phyloP scores from a whole-genome alignment of 2,888 invertebrate genomes.

The Ptychoptera contaminata region DNA sequence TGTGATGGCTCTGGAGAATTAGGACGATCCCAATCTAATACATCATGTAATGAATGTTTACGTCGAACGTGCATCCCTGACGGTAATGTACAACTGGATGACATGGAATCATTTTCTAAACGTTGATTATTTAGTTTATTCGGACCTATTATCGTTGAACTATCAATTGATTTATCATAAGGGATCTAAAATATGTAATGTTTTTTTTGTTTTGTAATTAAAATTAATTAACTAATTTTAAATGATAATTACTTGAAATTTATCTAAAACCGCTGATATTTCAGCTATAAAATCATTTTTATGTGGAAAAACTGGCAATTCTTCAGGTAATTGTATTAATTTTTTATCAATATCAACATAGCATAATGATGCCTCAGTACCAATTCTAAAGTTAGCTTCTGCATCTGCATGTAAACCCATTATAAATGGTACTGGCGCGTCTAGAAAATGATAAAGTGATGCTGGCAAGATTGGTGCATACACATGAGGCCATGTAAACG shows the following conservation, averaged over 20 bases:
- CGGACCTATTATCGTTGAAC: conserved; percentile 1
- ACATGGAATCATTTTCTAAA: conserved; percentile 46
- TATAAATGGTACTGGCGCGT: conserved; percentile 97
- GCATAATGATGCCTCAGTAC: conserved; percentile 77
- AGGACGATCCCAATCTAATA: conserved; percentile 47
- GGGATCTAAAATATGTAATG: conserved; percentile 17
- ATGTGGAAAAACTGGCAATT: conserved; percentile 85
- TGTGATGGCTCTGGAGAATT: conserved; percentile 24
- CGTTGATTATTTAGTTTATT: conserved; percentile 1
- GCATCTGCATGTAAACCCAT: conserved; percentile 72
- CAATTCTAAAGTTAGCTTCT: conserved; percentile 45
- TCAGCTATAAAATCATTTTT: conserved; percentile 75
- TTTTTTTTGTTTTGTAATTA: not conserved
- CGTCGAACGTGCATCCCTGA: conserved; percentile 29
- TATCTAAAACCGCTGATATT: conserved; percentile 56
- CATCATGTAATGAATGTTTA: conserved; percentile 68
- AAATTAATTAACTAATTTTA: not conserved
- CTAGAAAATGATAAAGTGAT: conserved; percentile 86
- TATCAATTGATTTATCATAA: conserved; percentile 21
- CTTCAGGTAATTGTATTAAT: conserved; percentile 86
- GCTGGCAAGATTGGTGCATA: conserved; percentile 97
- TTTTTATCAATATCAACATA: conserved; percentile 92
- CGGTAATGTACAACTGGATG: conserved; percentile 63
- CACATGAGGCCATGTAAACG: conserved; percentile 96
- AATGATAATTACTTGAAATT: conserved; percentile 35